Evolutionary conservation across 2,797 vertebrate species (phyloP).

Genomic region (Allobates femoralis): DNA sequence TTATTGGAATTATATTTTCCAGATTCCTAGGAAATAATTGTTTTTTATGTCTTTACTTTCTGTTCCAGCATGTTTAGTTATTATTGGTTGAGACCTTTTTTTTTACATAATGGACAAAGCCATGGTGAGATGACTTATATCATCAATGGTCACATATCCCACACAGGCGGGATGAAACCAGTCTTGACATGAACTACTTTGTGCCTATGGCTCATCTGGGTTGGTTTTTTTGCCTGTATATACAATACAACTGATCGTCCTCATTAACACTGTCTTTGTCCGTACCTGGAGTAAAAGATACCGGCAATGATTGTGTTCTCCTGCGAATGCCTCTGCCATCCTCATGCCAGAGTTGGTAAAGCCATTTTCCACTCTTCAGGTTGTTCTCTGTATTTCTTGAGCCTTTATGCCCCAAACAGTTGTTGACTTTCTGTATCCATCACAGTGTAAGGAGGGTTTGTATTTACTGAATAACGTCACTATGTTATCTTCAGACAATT

Average conservation of each 20-base stretch:
- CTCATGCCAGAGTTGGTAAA: not conserved
- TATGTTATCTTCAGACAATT: not conserved
- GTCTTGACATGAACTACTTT: no score
- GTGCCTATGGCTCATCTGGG: not conserved
- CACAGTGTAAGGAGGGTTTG: not conserved
- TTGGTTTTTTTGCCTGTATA: not conserved
- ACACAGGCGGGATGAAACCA: no score
- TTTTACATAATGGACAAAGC: not conserved
- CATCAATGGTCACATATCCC: no score
- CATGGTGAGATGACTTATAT: not conserved
- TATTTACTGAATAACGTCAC: not conserved
- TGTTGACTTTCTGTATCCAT: not conserved
- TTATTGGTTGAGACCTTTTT: no score
- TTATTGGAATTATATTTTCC: not conserved
- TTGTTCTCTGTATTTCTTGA: not conserved
- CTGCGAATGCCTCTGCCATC: not conserved
- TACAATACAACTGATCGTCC: not conserved
- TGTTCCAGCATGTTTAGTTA: not conserved
- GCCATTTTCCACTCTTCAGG: not conserved
- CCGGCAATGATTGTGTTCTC: not conserved
- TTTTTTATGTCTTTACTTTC: not conserved
- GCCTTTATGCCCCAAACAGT: slow-evolving; percentile 6
- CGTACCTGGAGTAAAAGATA: not conserved
- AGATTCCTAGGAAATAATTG: not conserved
- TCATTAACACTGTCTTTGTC: not conserved